Base-by-base conservation (phyloP, 37 sponge, comb jelly and placozoan species). In the Dysidea cf. avara region DNA sequence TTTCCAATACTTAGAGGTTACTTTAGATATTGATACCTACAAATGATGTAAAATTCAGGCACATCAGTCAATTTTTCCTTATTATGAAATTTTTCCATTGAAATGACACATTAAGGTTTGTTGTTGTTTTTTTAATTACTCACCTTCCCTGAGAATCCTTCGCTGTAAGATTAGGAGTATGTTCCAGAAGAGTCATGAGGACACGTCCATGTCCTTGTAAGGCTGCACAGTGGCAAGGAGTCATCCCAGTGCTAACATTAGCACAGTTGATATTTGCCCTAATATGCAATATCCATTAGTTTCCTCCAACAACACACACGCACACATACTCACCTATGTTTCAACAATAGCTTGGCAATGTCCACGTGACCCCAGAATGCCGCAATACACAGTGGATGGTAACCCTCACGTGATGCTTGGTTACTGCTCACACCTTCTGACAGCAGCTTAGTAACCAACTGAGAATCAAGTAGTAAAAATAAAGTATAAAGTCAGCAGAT, bases 341-440 rank as follows among this genome's bases (percentile, higher is more conserved):
- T 46, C 2, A 89, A 76, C 6, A 89, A 72, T 0, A 72, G 56
- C 49, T 83, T 79, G 37, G 65, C 74, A 12, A 83, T 83, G 62
- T 83, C 84, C 28, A 80, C 54, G 59, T 89, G 51, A n/a, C 90
- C 90, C 90, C 84, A 83, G 68, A 89, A 89, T 11, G 90, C 84
- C 32, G 90, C 90, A 51, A 83, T 79, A 58, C 84, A 83, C 32
- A 89, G 67, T 54, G 90, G 90, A 35, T 66, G 36, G 34, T 79
- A 83, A 24, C 90, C 90, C 20, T 89, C 81, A 20, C 72, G 56
- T 17, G 78, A 79, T 24, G 20, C 32, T 48, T 75, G 43, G 39
- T 89, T 69, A n/a, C 67, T 58, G 60, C 78, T 54, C 38, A 53
- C 72, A 50, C 81, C 74, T 13, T 74, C 31, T 25, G 20, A 0